Evolutionary conservation across 1,140 invertebrate species (phyloP), one percentile per base, ranked within the genome.

Genomic region (Bombus superbus): DNA sequence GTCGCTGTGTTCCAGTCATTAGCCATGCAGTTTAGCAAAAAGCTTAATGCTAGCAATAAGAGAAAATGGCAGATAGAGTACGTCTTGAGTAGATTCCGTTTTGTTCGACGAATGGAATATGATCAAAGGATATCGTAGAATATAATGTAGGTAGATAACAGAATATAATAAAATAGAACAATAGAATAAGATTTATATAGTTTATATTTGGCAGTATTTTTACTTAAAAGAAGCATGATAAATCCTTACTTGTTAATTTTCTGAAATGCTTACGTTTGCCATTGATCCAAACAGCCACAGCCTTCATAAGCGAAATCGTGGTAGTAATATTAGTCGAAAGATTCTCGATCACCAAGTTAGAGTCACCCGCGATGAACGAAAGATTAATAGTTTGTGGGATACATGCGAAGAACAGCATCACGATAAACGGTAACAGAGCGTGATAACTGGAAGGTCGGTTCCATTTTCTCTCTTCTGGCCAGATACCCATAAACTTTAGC

Each of bases 321-420:
- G 89, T 57, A 0, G 86, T 68, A 40, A 91, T 8, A 3, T 91
- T 91, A 28, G 8, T 86, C 18, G 88, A 83, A 0, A 91, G 59
- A 42, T 91, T 91, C 35, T 91, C 84, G 2, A 88, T 35, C 28
- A 88, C n/a, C 32, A 64, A 28, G 9, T 90, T 64, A 15, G 91
- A 47, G 42, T 91, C 74, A 4, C 64, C 42, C 68, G 62, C 83
- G 3, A 89, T 72, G 2, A 53, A 35, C 0, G 47, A 15, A 6
- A 91, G 40, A 71, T 89, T 83, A 22, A 72, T 25, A 0, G 83
- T 88, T 59, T 91, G 88, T 0, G 88, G 83, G 0, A 28, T 11
- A 15, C n/a, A 69, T 4, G 59, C 3, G 59, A 88, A 88, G 18
- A n/a, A 74, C 1, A 89, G 1, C 68, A 89, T 89, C 62, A 22